Evolutionary conservation across 2,888 invertebrate species (phyloP), one percentile per base, ranked within the genome.

Genomic region (Coenonympha arcania): DNA sequence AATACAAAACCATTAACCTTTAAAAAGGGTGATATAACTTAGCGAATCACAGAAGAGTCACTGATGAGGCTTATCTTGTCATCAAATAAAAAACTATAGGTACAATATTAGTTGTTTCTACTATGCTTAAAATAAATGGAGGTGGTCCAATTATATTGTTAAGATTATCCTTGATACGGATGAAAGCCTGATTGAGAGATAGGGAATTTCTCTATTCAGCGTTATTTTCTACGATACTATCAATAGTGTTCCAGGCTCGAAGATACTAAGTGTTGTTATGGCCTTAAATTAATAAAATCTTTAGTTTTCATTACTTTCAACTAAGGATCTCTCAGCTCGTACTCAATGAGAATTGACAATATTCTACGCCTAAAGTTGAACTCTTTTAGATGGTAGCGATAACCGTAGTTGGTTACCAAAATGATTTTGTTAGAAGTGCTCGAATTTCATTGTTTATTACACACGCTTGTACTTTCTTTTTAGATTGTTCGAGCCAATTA

Each of bases 71-170:
- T n/a, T 24, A 24, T 24, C 24, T 24, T 24, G 30, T 11, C 30
- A 11, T 30, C 11, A 5, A 5, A 2, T n/a, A 30, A 30, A 30
- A 30, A 19, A 6, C 2, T 28, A n/a, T 26, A 0, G 13, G 6
- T 24, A 19, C 16, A 26, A 11, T 26, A 41, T 28, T 8, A 30
- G 26, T n/a, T 19, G 30, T 11, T 41, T 41, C 19, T 19, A 30
- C 28, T 28, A 41, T 41, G 28, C 26, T 26, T n/a, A 3, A 19
- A 41, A 30, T 41, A 41, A 40, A 30, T n/a, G n/a, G 19, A 19
- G 34, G 45, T 36, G 31, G 46, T 48, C 39, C 49, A 53, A 56
- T 54, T 56, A 56, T 49, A 50, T 53, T 52, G 50, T 55, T 52
- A 47, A 50, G 56, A 56, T 56, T 34, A 3, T 36, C 39, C 26